Conservation (phyloP, 2,888 invertebrate species). For the Tenthredo mesomela region DNA sequence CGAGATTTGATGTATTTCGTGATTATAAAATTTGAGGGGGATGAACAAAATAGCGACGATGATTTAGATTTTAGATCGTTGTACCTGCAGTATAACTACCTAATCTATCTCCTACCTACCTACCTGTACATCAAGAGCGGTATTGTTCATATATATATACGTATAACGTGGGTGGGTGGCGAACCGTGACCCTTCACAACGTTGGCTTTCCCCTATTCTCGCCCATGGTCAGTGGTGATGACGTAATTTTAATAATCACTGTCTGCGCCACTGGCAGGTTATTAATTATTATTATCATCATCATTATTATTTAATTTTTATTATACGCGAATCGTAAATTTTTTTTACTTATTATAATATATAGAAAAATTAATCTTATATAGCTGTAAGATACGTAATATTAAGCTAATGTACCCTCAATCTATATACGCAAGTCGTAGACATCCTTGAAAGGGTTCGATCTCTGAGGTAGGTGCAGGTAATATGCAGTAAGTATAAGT, state of each 20-base stretch:
- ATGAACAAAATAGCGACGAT: not conserved
- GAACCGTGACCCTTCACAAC: slow-evolving; percentile 52
- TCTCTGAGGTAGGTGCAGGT: not conserved
- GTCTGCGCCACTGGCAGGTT: slow-evolving; percentile 17
- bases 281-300: not conserved
- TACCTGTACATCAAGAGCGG: no score
- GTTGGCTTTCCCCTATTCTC: slow-evolving; percentile 51
- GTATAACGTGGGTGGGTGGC: slow-evolving; percentile 42
- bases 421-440: not conserved
- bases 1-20: not conserved
- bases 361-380: not conserved
- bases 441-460: slow-evolving; percentile 19
- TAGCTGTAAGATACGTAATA: not conserved
- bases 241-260: slow-evolving; percentile 47
- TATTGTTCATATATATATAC: not conserved
- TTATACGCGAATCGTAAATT: no score
- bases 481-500: not conserved
- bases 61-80: not conserved
- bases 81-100: not conserved
- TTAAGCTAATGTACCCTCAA: not conserved
- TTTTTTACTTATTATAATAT: not conserved
- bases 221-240: slow-evolving; percentile 45
- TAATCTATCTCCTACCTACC: not conserved
- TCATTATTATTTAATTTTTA: not conserved
- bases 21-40: not conserved